A percentile compares a stretch with the other conserved stretches of the same genome.
Evolutionary conservation across 2,888 invertebrate species (phyloP).

Genomic region (Drosophila atroscutellata): DNA sequence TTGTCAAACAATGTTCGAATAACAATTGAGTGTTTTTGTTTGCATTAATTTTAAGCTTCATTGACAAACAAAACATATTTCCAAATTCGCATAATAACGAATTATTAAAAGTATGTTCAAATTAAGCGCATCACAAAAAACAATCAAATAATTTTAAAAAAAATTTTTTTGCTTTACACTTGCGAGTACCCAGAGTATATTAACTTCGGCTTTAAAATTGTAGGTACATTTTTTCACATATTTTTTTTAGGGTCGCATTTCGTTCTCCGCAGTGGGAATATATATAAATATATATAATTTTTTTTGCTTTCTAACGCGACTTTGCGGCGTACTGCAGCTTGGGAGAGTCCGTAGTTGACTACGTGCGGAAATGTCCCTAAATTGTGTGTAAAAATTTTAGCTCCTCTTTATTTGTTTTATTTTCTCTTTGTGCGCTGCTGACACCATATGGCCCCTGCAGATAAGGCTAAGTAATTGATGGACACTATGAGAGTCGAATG

Average conservation of each 20-base stretch:
- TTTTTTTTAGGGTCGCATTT: slow-evolving; percentile 52
- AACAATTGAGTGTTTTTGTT: neutral
- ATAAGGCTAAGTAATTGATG: slow-evolving; percentile 77
- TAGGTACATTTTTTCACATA: slow-evolving; percentile 13
- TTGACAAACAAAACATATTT: neutral
- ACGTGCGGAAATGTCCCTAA: slow-evolving; percentile 81
- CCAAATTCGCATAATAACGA: neutral
- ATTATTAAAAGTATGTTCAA: neutral
- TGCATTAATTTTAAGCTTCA: neutral
- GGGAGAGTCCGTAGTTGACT: slow-evolving; percentile 38
- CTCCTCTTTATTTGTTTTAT: slow-evolving; percentile 53
- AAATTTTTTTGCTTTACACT: neutral
- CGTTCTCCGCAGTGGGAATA: slow-evolving; percentile 60
- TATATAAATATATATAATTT: slow-evolving; percentile 19
- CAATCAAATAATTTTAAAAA: neutral
- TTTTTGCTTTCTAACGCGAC: slow-evolving; percentile 49
- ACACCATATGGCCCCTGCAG: slow-evolving; percentile 75
- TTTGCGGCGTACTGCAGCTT: slow-evolving; percentile 53
- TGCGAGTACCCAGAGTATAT: slow-evolving; percentile 19
- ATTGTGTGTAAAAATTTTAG: slow-evolving; percentile 77
- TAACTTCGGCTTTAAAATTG: neutral
- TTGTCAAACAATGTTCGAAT: neutral
- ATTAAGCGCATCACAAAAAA: neutral
- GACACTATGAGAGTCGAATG: slow-evolving; percentile 54
- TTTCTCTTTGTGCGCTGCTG: slow-evolving; percentile 30